Percentiles rank a stretch among this genome's conserved stretches.
Conservation (phyloP, 1,140 invertebrate genomes). For the Cyrtorhinus lividipennis region DNA sequence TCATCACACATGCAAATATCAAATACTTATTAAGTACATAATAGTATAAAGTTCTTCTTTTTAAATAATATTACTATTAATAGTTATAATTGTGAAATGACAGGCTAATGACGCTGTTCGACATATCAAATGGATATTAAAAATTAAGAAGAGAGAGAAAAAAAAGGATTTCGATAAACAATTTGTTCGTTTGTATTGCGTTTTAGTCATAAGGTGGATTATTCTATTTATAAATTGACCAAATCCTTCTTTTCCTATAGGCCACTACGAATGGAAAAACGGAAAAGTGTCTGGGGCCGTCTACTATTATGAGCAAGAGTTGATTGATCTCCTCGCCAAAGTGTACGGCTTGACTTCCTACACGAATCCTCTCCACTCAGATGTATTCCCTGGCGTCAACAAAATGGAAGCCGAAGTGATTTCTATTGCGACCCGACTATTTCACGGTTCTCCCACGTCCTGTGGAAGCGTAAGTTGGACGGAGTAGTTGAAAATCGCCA, state of each 20-base stretch:
- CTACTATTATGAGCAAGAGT: slow-evolving; percentile 57
- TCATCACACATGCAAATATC: too few species aligned
- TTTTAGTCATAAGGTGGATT: neutral
- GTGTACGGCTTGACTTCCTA: slow-evolving; percentile 80
- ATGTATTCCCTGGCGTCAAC: slow-evolving; percentile 90
- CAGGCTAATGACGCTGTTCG: neutral
- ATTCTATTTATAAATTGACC: neutral
- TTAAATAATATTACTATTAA: neutral
- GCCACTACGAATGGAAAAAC: slow-evolving; percentile 56
- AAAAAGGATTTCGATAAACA: neutral
- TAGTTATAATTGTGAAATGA: neutral
- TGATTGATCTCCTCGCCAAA: slow-evolving; percentile 58
- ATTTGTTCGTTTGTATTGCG: neutral
- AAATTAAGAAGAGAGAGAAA: neutral
- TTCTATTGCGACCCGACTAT: slow-evolving; percentile 69
- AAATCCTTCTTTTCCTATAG: slow-evolving; percentile 31
- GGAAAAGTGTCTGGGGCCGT: slow-evolving; percentile 78
- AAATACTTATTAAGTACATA: too few species aligned
- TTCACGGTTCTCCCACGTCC: slow-evolving; percentile 65
- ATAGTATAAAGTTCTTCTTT: neutral
- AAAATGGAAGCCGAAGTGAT: slow-evolving; percentile 99
- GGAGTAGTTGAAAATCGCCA: neutral
- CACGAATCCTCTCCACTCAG: slow-evolving; percentile 92
- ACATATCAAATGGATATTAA: neutral
- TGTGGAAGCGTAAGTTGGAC: slow-evolving; percentile 69